Percentiles rank a stretch among this genome's conserved stretches.
phyloP scores from a whole-genome alignment of 2,113 vertebrate species.

The Tachysurus fulvidraco region DNA sequence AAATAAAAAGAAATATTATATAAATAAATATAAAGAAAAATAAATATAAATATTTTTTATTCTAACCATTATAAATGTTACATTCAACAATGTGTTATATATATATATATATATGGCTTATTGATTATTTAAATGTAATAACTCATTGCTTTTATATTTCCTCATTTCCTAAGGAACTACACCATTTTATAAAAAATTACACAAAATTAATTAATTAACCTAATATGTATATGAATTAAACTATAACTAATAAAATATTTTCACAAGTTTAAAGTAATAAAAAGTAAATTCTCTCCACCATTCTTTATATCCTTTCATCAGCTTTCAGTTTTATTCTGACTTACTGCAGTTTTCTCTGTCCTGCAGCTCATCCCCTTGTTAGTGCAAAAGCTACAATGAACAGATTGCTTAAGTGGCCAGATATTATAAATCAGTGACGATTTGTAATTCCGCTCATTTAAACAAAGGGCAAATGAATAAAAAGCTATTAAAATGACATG shows the following conservation, averaged over 20 bases:
- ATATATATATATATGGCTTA: neutral
- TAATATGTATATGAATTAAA: neutral
- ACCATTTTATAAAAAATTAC: neutral
- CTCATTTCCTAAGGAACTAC: neutral
- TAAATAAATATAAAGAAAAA: no score
- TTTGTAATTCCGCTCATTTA: slow-evolving; percentile 83
- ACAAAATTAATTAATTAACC: neutral
- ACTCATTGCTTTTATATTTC: neutral
- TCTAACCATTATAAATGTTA: neutral
- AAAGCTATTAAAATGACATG: slow-evolving; percentile 88
- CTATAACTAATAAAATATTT: neutral
- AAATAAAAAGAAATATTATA: no score
- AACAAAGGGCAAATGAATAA: slow-evolving; percentile 83
- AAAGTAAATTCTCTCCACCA: neutral
- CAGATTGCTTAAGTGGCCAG: slow-evolving; percentile 71
- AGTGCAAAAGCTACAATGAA: slow-evolving; percentile 50
- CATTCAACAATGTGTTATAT: neutral
- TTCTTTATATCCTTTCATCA: neutral
- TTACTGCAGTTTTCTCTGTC: neutral
- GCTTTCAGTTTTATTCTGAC: neutral
- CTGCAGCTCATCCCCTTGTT: slow-evolving; percentile 44
- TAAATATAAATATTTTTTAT: neutral
- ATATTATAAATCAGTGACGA: slow-evolving; percentile 83
- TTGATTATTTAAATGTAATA: neutral
- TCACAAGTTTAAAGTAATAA: neutral